Conservation (phyloP, 2,113 vertebrate genomes). For the Pica pica region DNA sequence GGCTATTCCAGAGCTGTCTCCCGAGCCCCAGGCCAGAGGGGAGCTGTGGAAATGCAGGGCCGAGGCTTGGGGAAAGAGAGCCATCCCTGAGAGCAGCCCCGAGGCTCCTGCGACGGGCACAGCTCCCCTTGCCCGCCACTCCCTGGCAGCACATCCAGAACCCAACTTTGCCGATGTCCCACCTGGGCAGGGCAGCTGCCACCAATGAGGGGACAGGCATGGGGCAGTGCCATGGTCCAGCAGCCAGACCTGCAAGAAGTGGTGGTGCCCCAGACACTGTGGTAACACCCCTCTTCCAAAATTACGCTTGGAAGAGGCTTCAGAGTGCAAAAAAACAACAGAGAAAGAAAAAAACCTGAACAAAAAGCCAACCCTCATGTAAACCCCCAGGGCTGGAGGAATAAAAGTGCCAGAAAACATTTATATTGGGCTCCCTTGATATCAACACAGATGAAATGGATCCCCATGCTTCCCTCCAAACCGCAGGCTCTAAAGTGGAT, state of each 20-base stretch:
- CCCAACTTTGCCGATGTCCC: fast-evolving
- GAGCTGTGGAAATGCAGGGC: not conserved
- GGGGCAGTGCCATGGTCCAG: not conserved
- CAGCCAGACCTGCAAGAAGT: not conserved
- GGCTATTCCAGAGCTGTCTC: not conserved
- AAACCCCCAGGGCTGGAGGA: slow-evolving; percentile 24
- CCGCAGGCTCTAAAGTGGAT: slow-evolving; percentile 51
- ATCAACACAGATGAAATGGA: slow-evolving; percentile 54
- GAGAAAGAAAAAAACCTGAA: not conserved
- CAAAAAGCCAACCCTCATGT: not conserved
- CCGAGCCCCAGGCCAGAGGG: not conserved
- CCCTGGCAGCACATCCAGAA: not conserved
- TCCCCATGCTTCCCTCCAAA: slow-evolving; percentile 44
- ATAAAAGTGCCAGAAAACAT: slow-evolving; percentile 39
- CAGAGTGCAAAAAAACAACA: not conserved
- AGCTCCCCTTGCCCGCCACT: not conserved
- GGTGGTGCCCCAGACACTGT: not conserved
- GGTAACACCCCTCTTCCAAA: not conserved
- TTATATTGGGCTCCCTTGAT: slow-evolving; percentile 30
- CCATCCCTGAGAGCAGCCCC: not conserved
- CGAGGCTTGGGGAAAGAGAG: not conserved
- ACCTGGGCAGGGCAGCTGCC: not conserved
- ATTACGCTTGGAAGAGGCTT: not conserved
- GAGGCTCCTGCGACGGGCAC: not conserved
- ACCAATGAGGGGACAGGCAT: not conserved